Conservation (phyloP, 2,888 invertebrate species). For the Emmelina monodactyla region DNA sequence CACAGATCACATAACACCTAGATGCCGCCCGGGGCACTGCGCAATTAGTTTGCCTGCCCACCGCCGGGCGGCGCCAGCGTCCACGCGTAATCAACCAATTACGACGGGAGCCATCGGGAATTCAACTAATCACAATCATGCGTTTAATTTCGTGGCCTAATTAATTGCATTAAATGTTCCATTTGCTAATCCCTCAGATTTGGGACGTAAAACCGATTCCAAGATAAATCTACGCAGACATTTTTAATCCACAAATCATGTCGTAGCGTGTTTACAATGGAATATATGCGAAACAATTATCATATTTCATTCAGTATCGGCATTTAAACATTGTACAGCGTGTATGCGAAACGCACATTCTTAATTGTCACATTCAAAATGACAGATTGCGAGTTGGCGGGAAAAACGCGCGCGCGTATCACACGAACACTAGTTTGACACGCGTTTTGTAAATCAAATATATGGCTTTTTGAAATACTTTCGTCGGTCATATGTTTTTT, state of each 20-base stretch:
- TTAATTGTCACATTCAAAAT: conserved; percentile 22
- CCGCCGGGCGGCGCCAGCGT: background rate
- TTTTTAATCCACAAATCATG: too few species aligned
- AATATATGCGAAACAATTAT: background rate
- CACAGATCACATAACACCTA: too few species aligned
- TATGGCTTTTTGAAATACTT: too few species aligned
- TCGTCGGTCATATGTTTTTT: conserved; percentile 9
- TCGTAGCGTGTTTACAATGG: background rate
- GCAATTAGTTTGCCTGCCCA: background rate
- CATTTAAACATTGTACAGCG: conserved; percentile 15
- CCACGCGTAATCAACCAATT: conserved; percentile 1
- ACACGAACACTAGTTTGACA: conserved; percentile 14
- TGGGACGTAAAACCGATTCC: too few species aligned
- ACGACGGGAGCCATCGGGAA: too few species aligned
- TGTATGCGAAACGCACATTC: conserved; percentile 20
- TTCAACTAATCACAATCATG: too few species aligned
- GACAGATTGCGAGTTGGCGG: conserved; percentile 21
- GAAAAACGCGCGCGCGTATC: conserved; percentile 15
- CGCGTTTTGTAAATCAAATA: too few species aligned
- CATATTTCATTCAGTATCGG: conserved; percentile 7
- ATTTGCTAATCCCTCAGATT: too few species aligned
- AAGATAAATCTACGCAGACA: too few species aligned
- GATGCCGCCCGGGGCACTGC: background rate
- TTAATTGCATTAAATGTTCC: too few species aligned
- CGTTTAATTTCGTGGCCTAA: too few species aligned